Base-by-base conservation (phyloP, 2,113 vertebrate species). In the Gymnobelideus leadbeateri region DNA sequence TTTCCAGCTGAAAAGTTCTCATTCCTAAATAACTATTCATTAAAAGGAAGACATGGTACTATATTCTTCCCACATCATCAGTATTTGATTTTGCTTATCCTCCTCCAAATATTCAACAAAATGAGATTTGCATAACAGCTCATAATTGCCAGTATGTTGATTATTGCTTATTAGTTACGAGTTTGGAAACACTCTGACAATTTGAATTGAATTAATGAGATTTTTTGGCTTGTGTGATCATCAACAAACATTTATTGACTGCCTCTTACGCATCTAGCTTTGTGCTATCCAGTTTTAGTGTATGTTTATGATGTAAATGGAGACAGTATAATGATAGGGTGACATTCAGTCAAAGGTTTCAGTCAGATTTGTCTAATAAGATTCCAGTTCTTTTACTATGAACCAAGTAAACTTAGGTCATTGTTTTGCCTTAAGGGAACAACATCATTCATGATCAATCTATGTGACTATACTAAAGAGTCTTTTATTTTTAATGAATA, bases 361-460 rank as follows among this genome's bases (percentile, higher is more conserved):
- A 94, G 25, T 97, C 54, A 89, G n/a, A 91, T 96, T 96, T 96
- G 91, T 92, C 91, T 97, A 95, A 93, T 0, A 8, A 91, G 90
- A 16, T 49, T 94, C 24, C 4, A 0, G 16, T n/a, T 47, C 26
- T 3, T 89, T 93, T 94, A 90, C 54, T 51, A 25, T 68, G 89
- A 92, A 92, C 51, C 93, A 96, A 96, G 94, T 92, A 91, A 68
- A 92, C 3, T 46, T 95, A 93, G 90, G 95, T 93, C 94, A 97
- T 95, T 97, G 92, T 91, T 94, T 90, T 97, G 84, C 94, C 94
- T 92, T 94, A 61, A 96, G 90, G 92, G 93, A 97, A 91, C 2
- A 96, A 57, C 92, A 94, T 95, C 89, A 95, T 96, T 97, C 90
- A 91, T 96, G 68, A 97, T 95, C 94, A 96, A 93, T 97, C 95